Percentiles rank a stretch among this genome's conserved stretches.
Conservation (phyloP, 2,888 invertebrate genomes). For the Leptodirus hochenwartii region DNA sequence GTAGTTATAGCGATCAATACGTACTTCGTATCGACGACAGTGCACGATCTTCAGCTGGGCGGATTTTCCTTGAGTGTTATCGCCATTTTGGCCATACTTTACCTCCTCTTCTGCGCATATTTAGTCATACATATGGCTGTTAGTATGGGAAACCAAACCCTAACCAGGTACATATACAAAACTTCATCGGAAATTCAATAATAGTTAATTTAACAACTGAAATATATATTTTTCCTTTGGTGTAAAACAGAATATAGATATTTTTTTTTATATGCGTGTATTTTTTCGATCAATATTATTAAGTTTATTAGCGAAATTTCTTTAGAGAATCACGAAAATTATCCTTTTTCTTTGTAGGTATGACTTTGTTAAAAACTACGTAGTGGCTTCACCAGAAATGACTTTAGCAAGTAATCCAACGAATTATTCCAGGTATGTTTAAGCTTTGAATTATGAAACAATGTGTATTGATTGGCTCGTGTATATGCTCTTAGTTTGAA, state of each 20-base stretch:
- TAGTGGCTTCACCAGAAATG: constrained; percentile 32
- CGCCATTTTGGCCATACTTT: constrained; percentile 40
- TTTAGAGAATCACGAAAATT: too few species aligned
- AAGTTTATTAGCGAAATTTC: too few species aligned
- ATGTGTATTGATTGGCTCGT: too few species aligned
- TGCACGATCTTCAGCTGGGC: constrained; percentile 27
- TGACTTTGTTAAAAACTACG: constrained; percentile 37
- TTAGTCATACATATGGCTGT: constrained; percentile 53
- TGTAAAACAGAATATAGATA: too few species aligned
- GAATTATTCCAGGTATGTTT: constrained; percentile 40
- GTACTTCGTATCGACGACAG: constrained; percentile 51
- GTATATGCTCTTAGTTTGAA: too few species aligned
- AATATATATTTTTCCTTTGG: too few species aligned
- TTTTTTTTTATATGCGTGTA: too few species aligned
- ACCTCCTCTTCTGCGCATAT: constrained; percentile 55
- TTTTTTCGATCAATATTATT: too few species aligned
- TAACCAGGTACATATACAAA: constrained; percentile 32
- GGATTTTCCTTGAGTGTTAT: constrained; percentile 30
- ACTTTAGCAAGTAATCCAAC: constrained; percentile 32
- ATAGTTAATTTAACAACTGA: too few species aligned
- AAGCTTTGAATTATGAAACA: too few species aligned
- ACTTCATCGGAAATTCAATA: too few species aligned
- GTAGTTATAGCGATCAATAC: constrained; percentile 63
- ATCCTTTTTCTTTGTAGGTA: too few species aligned
- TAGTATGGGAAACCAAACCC: constrained; percentile 40